phyloP scores from a whole-genome alignment of 2,113 vertebrate genomes.

The Struthidea cinerea region DNA sequence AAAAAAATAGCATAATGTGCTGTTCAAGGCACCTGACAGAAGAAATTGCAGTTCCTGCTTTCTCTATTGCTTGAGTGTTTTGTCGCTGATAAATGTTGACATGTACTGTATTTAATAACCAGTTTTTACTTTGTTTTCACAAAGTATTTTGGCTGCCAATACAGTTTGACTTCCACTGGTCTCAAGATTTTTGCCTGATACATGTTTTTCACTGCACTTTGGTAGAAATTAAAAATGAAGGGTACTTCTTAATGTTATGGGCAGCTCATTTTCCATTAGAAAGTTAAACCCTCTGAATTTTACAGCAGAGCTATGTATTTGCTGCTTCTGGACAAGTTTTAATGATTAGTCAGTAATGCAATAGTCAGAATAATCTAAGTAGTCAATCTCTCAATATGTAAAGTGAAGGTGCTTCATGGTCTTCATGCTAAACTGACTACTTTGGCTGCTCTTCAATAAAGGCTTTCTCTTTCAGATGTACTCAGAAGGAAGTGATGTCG shows the following conservation, averaged over 20 bases:
- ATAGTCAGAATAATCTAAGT: neutral
- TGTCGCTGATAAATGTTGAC: neutral
- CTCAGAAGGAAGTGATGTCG: conserved; percentile 92
- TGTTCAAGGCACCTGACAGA: neutral
- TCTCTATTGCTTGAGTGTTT: neutral
- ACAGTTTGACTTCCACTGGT: neutral
- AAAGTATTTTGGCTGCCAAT: neutral
- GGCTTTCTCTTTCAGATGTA: conserved; percentile 85
- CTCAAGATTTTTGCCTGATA: neutral
- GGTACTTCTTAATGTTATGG: neutral
- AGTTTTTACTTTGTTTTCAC: neutral
- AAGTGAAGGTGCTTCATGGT: neutral
- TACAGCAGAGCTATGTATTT: neutral
- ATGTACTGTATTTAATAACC: neutral
- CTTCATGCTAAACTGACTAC: neutral
- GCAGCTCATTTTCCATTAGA: neutral
- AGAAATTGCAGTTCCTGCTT: neutral
- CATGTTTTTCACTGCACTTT: neutral
- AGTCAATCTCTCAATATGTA: neutral
- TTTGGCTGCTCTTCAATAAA: neutral
- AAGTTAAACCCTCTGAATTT: neutral
- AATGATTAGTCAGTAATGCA: neutral
- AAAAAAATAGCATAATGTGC: neutral
- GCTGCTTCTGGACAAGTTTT: neutral
- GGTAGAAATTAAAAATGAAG: neutral